Conservation (phyloP, 2,113 vertebrate genomes). For the Podarcis cretensis region DNA sequence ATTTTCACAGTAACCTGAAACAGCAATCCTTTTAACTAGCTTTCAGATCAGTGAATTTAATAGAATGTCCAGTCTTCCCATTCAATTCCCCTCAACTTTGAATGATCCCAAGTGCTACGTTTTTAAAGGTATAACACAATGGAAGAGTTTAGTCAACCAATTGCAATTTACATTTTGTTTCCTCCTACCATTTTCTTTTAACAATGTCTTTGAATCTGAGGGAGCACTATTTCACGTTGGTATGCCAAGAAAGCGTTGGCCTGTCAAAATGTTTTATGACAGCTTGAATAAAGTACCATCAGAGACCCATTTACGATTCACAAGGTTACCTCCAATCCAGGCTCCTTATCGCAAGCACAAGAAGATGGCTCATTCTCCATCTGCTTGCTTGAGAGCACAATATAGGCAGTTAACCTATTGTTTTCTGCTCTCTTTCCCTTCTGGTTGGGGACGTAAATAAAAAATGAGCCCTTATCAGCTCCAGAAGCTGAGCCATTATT, state of each 20-base stretch:
- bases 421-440: constrained; percentile 67
- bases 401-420: constrained; percentile 69
- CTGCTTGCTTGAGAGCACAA: constrained; percentile 64
- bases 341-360: constrained; percentile 66
- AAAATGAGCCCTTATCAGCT: constrained; percentile 67
- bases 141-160: constrained; percentile 70
- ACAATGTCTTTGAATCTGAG: constrained; percentile 71
- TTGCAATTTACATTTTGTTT: constrained; percentile 79
- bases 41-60: constrained; percentile 60
- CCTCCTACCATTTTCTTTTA: constrained; percentile 73
- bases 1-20: constrained; percentile 64
- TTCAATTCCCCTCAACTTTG: constrained; percentile 54
- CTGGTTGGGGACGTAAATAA: constrained; percentile 63
- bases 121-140: constrained; percentile 68
- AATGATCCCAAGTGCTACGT: constrained; percentile 60
- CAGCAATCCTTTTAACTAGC: constrained; percentile 53
- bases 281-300: constrained; percentile 79
- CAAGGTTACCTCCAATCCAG: constrained; percentile 74
- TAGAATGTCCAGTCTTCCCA: constrained; percentile 61
- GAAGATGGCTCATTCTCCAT: constrained; percentile 70
- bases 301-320: constrained; percentile 74
- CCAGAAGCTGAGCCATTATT: constrained; percentile 53
- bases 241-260: constrained; percentile 75
- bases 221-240: constrained; percentile 73
- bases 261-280: constrained; percentile 84